Conservation (phyloP, 2,888 invertebrate species). For the Lepidocyrtinus sp. region DNA sequence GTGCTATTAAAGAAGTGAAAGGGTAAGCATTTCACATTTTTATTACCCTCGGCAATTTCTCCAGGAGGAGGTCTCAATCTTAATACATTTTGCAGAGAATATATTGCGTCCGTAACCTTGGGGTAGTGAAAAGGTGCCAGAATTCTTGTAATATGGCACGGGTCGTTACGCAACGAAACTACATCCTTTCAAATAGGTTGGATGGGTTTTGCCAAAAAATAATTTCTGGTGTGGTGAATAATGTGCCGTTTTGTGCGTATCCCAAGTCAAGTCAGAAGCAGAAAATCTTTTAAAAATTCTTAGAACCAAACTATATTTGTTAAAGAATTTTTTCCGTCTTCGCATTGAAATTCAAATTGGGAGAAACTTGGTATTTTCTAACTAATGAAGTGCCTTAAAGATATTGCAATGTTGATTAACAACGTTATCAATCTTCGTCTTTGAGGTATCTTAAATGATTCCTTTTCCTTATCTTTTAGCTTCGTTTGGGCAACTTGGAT, state of each 20-base stretch:
- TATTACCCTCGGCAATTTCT: background rate
- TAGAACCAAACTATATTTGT: background rate
- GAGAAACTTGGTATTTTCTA: background rate
- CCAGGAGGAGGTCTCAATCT: background rate
- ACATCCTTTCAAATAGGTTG: background rate
- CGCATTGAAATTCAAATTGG: background rate
- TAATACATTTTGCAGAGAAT: background rate
- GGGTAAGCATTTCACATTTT: background rate
- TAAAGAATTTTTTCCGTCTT: background rate
- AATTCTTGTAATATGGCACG: background rate
- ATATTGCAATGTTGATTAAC: background rate
- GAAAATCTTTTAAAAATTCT: background rate
- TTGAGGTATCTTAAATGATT: background rate
- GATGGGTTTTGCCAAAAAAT: background rate
- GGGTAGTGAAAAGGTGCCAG: constrained; percentile 7
- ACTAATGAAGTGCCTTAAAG: background rate
- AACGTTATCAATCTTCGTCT: background rate
- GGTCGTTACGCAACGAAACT: constrained; percentile 24
- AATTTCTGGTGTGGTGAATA: background rate
- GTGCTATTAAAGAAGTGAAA: background rate
- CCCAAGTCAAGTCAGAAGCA: background rate
- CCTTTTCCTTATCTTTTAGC: background rate
- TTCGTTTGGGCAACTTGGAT: background rate
- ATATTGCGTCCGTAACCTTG: background rate
- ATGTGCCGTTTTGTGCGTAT: background rate